phyloP scores from a whole-genome alignment of 1,140 invertebrate genomes.

The Vanessa atalanta region DNA sequence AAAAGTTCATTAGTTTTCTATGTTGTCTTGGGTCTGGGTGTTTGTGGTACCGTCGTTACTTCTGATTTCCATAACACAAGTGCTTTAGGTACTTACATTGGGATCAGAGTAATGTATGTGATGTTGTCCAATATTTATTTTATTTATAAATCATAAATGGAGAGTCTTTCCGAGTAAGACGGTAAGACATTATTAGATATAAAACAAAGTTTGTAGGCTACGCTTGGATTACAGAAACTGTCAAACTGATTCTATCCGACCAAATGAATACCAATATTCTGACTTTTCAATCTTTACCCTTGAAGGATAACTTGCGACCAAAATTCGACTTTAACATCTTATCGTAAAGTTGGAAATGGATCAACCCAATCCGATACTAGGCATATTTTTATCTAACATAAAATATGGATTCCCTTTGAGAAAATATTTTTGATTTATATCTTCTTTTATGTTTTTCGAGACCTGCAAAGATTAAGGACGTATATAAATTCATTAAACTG shows the following conservation, averaged over 20 bases:
- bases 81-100: no score
- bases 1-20: no score
- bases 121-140: no score
- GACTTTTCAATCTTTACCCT: slow-evolving; percentile 20
- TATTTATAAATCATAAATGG: no score
- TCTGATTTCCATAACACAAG: no score
- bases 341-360: neutral
- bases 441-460: neutral
- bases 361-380: neutral
- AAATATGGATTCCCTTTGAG: slow-evolving; percentile 3
- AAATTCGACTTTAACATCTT: slow-evolving; percentile 9
- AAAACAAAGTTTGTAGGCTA: slow-evolving; percentile 13
- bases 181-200: slow-evolving; percentile 3
- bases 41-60: no score
- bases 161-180: neutral
- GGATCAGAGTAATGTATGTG: no score
- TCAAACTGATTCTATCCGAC: slow-evolving; percentile 31
- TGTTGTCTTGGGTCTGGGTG: no score
- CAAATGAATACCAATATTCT: slow-evolving; percentile 22
- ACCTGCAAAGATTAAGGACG: neutral
- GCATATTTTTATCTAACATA: slow-evolving; percentile 9
- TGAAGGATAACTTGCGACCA: neutral
- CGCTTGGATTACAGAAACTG: slow-evolving; percentile 19
- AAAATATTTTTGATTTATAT: slow-evolving; percentile 12
- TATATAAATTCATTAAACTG: neutral